Percentiles rank a stretch among this genome's conserved stretches.
phyloP scores from a whole-genome alignment of 2,888 invertebrate genomes.

The Calephelis perditalis region DNA sequence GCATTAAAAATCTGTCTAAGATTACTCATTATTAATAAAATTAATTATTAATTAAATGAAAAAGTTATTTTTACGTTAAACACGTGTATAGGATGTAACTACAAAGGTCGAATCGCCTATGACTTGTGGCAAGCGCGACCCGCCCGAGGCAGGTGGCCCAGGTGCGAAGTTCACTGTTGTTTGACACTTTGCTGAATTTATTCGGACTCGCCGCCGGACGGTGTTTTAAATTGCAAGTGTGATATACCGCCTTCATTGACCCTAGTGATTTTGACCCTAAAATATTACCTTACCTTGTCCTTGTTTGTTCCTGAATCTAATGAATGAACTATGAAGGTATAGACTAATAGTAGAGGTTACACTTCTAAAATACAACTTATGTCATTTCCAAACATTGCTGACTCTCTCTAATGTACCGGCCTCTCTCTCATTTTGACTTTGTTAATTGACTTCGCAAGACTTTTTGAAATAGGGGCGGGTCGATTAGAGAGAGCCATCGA shows the following conservation, averaged over 20 bases:
- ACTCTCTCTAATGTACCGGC: no score
- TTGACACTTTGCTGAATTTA: constrained; percentile 63
- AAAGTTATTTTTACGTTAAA: neutral
- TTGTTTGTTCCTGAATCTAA: neutral
- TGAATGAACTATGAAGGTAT: neutral
- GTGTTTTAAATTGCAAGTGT: constrained; percentile 47
- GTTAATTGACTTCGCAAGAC: no score
- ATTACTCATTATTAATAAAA: no score
- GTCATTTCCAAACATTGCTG: no score
- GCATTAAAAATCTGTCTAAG: no score
- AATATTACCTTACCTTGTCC: constrained; percentile 6
- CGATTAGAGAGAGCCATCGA: no score
- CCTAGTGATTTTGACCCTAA: neutral
- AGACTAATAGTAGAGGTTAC: no score
- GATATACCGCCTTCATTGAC: constrained; percentile 26
- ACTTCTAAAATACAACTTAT: no score
- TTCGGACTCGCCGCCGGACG: constrained; percentile 40
- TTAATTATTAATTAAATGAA: neutral
- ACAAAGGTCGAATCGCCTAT: neutral
- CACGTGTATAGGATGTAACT: neutral
- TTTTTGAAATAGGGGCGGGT: no score
- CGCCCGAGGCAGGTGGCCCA: constrained; percentile 37
- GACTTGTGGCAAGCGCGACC: neutral
- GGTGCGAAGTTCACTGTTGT: constrained; percentile 59
- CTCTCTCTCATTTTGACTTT: no score